Conservation (phyloP, 2,888 invertebrate genomes). For the Ectropis crepuscularia region DNA sequence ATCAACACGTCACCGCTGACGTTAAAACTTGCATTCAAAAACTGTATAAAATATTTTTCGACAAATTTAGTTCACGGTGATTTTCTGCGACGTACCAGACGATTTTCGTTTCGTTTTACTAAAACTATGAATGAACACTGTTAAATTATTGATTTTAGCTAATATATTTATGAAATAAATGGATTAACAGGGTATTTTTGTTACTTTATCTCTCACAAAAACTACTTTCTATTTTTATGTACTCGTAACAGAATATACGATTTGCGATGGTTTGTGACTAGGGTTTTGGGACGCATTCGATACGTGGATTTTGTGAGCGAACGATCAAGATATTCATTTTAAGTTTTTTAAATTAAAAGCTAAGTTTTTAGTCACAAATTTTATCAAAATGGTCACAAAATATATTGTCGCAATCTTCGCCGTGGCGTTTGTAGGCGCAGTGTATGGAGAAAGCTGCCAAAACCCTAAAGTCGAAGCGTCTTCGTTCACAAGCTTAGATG, state of each 20-base stretch:
- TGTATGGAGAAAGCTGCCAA: constrained; percentile 66
- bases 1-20: constrained; percentile 70
- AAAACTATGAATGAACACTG: no score
- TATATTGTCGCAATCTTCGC: constrained; percentile 61
- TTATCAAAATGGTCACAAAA: constrained; percentile 76
- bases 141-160: neutral
- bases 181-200: no score
- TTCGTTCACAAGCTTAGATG: constrained; percentile 96
- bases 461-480: constrained; percentile 90
- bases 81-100: no score
- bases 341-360: constrained; percentile 48
- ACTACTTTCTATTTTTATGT: no score
- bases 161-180: no score
- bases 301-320: constrained; percentile 37
- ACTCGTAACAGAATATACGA: no score
- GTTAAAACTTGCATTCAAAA: constrained; percentile 62
- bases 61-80: neutral
- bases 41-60: neutral
- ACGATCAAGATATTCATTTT: constrained; percentile 16
- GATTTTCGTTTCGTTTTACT: no score
- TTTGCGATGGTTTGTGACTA: neutral
- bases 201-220: no score
- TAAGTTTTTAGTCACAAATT: constrained; percentile 51
- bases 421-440: constrained; percentile 56
- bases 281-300: constrained; percentile 29